Evolutionary conservation across 2,888 invertebrate genomes (phyloP), one percentile per base, ranked within the genome.

Genomic region (Mesorhabditis sp.): DNA sequence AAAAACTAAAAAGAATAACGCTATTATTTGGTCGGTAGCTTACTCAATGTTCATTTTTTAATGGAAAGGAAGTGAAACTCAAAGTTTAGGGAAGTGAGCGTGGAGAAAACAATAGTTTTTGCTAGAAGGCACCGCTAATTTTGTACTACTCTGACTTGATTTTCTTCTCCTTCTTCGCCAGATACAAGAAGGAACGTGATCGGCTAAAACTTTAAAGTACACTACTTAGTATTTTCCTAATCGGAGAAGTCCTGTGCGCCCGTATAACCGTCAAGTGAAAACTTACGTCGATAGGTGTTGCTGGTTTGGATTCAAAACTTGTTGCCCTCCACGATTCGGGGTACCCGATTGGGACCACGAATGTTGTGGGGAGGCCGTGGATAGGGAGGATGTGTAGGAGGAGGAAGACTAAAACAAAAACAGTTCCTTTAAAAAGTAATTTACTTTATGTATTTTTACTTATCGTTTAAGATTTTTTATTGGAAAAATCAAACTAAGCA

Each of bases 321-420:
- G 62, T 67, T 66, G 67, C n/a, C 64, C 69, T 28, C 28, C 28
- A 65, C 72, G 78, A 43, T 75, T 68, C 58, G 75, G 76, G 1
- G 77, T 76, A 63, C 76, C 76, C 44, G 70, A 69, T 10, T 71
- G 72, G 42, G 76, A 68, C 79, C 80, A 81, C 45, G 70, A 73
- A 5, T 77, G 78, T 64, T 76, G 78, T 41, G 80, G 81, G 58
- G 76, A 77, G 10, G 76, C 77, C 13, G 80, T 75, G 7, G 82
- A 83, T 10, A 85, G 73, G 5, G 82, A 78, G 1, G 85, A 84
- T 7, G 80, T 80, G 72, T 82, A 85, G n/a, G 85, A 85, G 41
- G 82, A 82, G 5, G 85, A 85, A 7, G 84, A 79, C 74, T 80
- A 76, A 66, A 80, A 76, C 2, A 41, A 62, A 7, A 15, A 10